Evolutionary conservation across 2,888 invertebrate species (phyloP).

Genomic region (Clistopyga incitator): DNA sequence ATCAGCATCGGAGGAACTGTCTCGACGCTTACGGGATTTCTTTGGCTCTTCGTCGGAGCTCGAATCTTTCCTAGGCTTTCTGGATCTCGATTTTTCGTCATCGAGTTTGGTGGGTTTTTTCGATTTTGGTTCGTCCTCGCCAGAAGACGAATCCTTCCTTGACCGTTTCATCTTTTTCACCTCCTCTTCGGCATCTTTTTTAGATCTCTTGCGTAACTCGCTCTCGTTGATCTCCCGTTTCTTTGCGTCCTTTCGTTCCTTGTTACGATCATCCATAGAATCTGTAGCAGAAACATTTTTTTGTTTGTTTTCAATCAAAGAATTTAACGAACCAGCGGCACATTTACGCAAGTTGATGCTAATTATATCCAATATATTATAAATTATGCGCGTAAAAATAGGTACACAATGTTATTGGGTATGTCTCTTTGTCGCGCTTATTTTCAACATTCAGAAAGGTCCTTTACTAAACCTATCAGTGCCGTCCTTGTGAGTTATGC

Average conservation of each 20-base stretch:
- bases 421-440: too few relatives aligned
- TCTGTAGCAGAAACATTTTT: conserved; percentile 66
- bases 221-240: conserved; percentile 84
- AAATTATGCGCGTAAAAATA: too few relatives aligned
- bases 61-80: conserved; percentile 69
- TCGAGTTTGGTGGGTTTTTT: conserved; percentile 77
- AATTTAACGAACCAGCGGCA: background rate
- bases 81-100: conserved; percentile 84
- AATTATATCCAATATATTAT: too few relatives aligned
- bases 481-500: too few relatives aligned
- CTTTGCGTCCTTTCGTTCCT: conserved; percentile 83
- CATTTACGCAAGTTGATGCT: background rate
- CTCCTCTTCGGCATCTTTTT: conserved; percentile 85
- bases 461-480: too few relatives aligned
- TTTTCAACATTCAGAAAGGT: too few relatives aligned
- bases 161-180: conserved; percentile 77
- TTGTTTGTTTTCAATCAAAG: background rate
- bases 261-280: conserved; percentile 82
- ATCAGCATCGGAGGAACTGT: conserved; percentile 87
- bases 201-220: conserved; percentile 83
- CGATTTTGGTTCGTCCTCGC: conserved; percentile 79
- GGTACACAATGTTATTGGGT: too few relatives aligned
- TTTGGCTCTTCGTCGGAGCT: conserved; percentile 87
- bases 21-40: conserved; percentile 87
- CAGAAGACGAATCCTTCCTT: conserved; percentile 80